Evolutionary conservation across 2,888 invertebrate genomes (phyloP), one percentile per base, ranked within the genome.

Genomic region (Latheticus oryzae): DNA sequence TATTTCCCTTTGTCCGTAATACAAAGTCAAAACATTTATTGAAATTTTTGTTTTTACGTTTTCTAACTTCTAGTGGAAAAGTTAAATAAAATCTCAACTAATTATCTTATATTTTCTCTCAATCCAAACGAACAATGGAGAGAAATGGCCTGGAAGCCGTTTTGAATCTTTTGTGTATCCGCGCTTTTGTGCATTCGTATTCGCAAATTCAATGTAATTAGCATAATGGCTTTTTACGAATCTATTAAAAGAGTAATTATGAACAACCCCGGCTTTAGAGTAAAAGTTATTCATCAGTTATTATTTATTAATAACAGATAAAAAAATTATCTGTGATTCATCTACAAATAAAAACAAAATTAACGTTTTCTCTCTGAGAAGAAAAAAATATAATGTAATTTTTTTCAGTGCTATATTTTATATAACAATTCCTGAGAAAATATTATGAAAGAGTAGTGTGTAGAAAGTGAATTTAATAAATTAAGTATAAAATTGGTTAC

Each of bases 91-190:
- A 42, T n/a, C 3, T 24, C 13, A 42, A 16, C 30, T 17, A 52
- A 51, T 51, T 51, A 42, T 12, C 51, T 28, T 11, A 50, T 17
- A 52, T 42, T 40, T 28, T 40, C 51, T 40, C 33, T 51, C 13
- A 23, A 32, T 16, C 26, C 19, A n/a, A 28, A 40, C 21, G 40
- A 51, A 51, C 51, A 51, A 51, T 51, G 35, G 17, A 7, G 21
- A 12, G 32, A 40, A 40, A 21, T 17, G 38, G 30, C 12, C 30
- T 17, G 40, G 40, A 30, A 51, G 15, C 13, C 32, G 32, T 23
- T 32, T 23, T 12, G 51, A 23, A 28, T 23, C 40, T 51, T 51
- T 51, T 51, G 51, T 51, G 38, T 37, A 32, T 40, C 9, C 32
- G 21, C 12, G 23, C 21, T 12, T 51, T 40, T 51, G 51, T 40